Percentiles rank a stretch among this genome's conserved stretches.
phyloP scores from a whole-genome alignment of 2,888 invertebrate genomes.

The Euplagia quadripunctaria region DNA sequence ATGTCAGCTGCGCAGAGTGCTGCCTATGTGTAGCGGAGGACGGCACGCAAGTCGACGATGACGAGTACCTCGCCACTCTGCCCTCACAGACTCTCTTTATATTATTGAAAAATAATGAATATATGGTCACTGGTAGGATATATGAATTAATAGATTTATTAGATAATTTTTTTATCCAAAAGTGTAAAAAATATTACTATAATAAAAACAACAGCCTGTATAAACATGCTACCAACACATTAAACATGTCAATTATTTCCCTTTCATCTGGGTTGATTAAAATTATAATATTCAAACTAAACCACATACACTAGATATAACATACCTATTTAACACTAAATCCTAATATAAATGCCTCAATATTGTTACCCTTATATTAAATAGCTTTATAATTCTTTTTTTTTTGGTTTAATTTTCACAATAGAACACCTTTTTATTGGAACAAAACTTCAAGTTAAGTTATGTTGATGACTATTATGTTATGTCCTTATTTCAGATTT shows the following conservation, averaged over 20 bases:
- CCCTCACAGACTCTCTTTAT: conserved; percentile 92
- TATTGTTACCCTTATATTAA: too few relatives aligned
- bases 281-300: too few relatives aligned
- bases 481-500: conserved; percentile 89
- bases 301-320: too few relatives aligned
- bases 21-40: conserved; percentile 88
- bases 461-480: neutral
- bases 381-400: neutral
- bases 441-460: neutral
- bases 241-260: neutral
- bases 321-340: too few relatives aligned
- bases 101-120: conserved; percentile 81
- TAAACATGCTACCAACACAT: neutral
- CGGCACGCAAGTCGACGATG: conserved; percentile 91
- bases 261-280: neutral
- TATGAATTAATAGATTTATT: neutral
- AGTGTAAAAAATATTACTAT: neutral
- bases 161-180: neutral
- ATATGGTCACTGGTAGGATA: conserved; percentile 87
- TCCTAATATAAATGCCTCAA: too few relatives aligned
- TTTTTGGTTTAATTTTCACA: neutral
- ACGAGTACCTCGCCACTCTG: conserved; percentile 92
- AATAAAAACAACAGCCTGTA: neutral
- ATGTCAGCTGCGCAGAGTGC: conserved; percentile 81
- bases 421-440: neutral